Evolutionary conservation across 2,113 vertebrate genomes (phyloP).

Genomic region (Anthoscopus minutus): DNA sequence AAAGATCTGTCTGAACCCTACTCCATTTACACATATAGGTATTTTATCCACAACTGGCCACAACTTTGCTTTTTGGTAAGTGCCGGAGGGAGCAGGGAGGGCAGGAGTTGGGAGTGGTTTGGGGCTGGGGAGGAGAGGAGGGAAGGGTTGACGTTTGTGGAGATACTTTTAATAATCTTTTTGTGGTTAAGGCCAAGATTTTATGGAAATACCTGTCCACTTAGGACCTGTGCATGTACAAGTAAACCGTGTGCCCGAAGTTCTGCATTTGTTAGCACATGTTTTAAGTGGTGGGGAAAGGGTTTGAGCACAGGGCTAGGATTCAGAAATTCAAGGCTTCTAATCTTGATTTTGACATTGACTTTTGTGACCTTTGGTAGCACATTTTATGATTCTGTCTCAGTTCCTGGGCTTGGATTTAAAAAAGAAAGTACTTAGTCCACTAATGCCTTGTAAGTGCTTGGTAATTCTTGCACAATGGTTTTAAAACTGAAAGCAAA

Average conservation of each 20-base stretch:
- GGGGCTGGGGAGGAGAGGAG: neutral
- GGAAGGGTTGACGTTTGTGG: neutral
- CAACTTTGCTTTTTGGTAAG: constrained; percentile 99
- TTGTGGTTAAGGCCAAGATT: neutral
- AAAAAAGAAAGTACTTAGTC: neutral
- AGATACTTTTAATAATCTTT: neutral
- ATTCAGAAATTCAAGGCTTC: neutral
- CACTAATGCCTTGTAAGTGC: neutral
- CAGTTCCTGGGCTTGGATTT: neutral
- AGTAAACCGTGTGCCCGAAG: neutral
- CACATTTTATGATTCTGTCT: neutral
- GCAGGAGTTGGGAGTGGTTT: constrained; percentile 15
- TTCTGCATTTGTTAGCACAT: neutral
- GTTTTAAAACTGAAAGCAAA: neutral
- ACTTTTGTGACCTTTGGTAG: constrained; percentile 36
- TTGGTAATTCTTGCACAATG: constrained; percentile 13
- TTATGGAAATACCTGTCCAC: neutral
- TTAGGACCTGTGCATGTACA: neutral
- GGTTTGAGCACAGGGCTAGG: neutral
- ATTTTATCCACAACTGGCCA: constrained; percentile 99
- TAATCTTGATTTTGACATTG: constrained; percentile 30
- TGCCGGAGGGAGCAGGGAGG: constrained; percentile 44
- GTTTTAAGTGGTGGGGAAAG: neutral
- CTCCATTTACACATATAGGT: constrained; percentile 99
- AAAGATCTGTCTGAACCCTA: constrained; percentile 99